Base-by-base conservation (phyloP, 2,888 invertebrate species). In the Schizotus pectinicornis region DNA sequence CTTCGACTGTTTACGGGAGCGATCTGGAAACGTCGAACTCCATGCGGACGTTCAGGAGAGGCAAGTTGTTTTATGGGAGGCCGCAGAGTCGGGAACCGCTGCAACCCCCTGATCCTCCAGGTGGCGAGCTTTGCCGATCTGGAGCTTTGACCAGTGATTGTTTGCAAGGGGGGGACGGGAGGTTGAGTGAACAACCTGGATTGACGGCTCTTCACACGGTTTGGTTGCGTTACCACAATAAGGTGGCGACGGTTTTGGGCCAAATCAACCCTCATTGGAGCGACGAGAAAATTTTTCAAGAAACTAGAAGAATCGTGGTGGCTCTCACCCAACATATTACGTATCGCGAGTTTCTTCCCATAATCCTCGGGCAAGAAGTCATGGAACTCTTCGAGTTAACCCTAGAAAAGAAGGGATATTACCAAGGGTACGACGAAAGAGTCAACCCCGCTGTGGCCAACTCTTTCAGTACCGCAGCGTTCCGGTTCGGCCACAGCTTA, bases 231-330 rank as follows among this genome's bases (percentile, higher is more conserved):
- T 87, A 89, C 63, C 92, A 93, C 75, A 89, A 85, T 75, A 86
- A 89, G 59, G 83, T 95, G 67, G 91, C 93, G 1, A 83, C 85
- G 63, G 85, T 87, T 67, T 77, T 95, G 36, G 83, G 87, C 3
- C 84, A 84, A 42, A 72, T 93, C 36, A 95, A 95, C 80, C 86
- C 87, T 0, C 90, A 91, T 70, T 95, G 95, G 95, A 89, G 88
- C 70, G 95, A 95, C 73, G 94, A 95, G 74, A 89, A 89, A 74
- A 81, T 92, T 7, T 94, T 89, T 75, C 93, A 94, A 72, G 95
- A 95, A 78, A 86, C 92, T 0, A 82, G 94, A 13, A 88, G 89
- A 67, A 91, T 95, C 46, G 83, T 95, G 2, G 89, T 88, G 0
- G 94, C 94, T 8, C 83, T 90, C 75, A 81, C 93, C 45, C 94